A percentile compares a stretch with the other conserved stretches of the same genome.
Evolutionary conservation across 2,113 vertebrate genomes (phyloP).

Genomic region (Anser brachyrhynchus): DNA sequence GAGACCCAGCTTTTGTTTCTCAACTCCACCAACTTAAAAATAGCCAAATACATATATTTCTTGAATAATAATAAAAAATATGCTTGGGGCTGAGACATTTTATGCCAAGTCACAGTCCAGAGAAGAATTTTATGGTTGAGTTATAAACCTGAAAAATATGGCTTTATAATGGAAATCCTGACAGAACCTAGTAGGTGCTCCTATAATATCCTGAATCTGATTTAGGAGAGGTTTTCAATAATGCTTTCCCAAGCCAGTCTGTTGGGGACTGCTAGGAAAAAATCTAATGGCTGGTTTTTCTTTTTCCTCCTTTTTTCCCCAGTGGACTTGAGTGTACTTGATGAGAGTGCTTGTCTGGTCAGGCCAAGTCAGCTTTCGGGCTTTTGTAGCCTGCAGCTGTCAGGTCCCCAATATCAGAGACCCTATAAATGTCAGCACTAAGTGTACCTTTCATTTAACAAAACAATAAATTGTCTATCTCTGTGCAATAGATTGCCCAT

Average conservation of each 20-base stretch:
- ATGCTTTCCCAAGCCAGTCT: conserved; percentile 67
- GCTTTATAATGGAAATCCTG: conserved; percentile 77
- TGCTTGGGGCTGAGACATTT: conserved; percentile 66
- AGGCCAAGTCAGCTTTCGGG: neutral
- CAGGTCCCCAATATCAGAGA: neutral
- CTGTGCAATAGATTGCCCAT: neutral
- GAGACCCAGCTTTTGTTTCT: conserved; percentile 41
- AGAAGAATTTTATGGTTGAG: conserved; percentile 50
- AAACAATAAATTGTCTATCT: conserved; percentile 21
- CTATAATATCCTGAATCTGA: conserved; percentile 76
- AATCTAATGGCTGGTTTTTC: neutral
- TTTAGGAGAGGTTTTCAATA: conserved; percentile 77
- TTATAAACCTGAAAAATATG: conserved; percentile 75
- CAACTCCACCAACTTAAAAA: conserved; percentile 56
- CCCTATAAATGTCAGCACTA: conserved; percentile 1
- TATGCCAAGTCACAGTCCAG: conserved; percentile 63
- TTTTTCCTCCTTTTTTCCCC: neutral
- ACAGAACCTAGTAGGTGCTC: conserved; percentile 61
- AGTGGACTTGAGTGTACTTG: neutral
- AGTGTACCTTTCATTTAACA: neutral
- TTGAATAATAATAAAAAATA: conserved; percentile 60
- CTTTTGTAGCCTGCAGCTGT: neutral
- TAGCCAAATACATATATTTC: conserved; percentile 45
- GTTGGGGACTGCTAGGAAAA: conserved; percentile 25
- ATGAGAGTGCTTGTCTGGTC: conserved; percentile 11